Evolutionary conservation across 2,888 invertebrate species (phyloP), one percentile per base, ranked within the genome.

Genomic region (Cerastis leucographa): DNA sequence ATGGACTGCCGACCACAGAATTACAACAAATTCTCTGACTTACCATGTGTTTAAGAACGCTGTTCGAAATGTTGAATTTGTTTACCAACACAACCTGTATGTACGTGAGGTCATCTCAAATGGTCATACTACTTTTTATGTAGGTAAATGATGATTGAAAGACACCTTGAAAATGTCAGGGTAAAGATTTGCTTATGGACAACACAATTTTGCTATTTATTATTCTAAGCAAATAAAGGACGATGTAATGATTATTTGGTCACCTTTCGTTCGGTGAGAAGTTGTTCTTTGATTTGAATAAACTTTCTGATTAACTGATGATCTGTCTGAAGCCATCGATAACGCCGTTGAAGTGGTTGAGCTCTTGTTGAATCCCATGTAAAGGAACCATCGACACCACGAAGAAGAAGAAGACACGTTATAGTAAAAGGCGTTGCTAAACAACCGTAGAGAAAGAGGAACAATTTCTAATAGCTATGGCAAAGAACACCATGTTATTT

Each of bases 121-220:
- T 42, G 73, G 64, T 56, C 65, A 65, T 35, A 61, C 35, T 44
- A 59, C 44, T 66, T 74, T 72, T 68, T 49, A 67, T 51, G 40
- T 42, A 40, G n/a, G 44, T 68, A 64, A 77, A 76, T 65, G 69
- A 65, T 65, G 59, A 69, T 70, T 79, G 61, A 56, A 81, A 51
- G 81, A 74, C 80, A 79, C 66, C 69, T 79, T 83, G 61, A 61
- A 65, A 77, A 65, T 59, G 44, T 35, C 70, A 29, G 35, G 29
- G 44, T 82, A 70, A 66, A 77, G 40, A 56, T 65, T 78, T 59
- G 59, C 68, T 54, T 8, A 29, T 29, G 19, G 51, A 22, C 71
- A 61, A 61, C 54, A 70, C 17, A 25, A 59, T 54, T 71, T 51
- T 66, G 29, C 1, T 44, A 29, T 71, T 61, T 70, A 40, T 61